These are phyloP conservation scores for Ganaspis brasiliensis DNA, from an alignment of 2,888 invertebrate species.

Conservation along the genomic window DNA sequence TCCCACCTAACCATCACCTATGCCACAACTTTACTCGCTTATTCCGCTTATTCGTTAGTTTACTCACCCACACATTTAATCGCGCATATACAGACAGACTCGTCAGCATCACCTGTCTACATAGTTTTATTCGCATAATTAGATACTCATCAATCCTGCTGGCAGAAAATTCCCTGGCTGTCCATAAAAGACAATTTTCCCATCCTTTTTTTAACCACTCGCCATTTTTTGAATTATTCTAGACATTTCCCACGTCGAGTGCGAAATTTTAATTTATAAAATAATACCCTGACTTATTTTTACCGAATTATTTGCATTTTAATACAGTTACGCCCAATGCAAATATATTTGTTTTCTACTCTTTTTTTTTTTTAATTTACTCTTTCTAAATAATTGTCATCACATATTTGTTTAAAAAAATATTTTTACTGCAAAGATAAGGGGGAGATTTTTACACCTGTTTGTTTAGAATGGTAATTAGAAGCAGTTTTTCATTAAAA, in stretches of 20 bases:
- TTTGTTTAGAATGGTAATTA: no score
- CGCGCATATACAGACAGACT: neutral
- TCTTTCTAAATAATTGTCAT: no score
- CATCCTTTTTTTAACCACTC: slow-evolving; percentile 34
- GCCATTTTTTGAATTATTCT: slow-evolving; percentile 13
- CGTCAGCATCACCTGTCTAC: slow-evolving; percentile 48
- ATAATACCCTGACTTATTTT: no score
- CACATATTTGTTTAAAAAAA: no score
- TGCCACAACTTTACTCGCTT: slow-evolving; percentile 33
- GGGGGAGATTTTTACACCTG: no score
- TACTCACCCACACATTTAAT: slow-evolving; percentile 24
- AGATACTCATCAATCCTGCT: slow-evolving; percentile 74
- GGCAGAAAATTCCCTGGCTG: slow-evolving; percentile 59
- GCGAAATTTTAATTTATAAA: neutral
- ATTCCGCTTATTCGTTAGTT: slow-evolving; percentile 18
- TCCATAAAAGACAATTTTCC: slow-evolving; percentile 44
- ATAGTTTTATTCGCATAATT: slow-evolving; percentile 73
- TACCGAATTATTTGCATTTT: no score
- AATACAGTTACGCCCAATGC: no score
- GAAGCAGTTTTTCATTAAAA: no score
- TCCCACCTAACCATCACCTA: slow-evolving; percentile 31
- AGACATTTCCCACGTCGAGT: neutral
- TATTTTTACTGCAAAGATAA: no score
- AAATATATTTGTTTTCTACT: no score
- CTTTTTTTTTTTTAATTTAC: no score